Percentiles rank a stretch among this genome's conserved stretches.
Conservation (phyloP, 1,140 invertebrate genomes). For the Teleopsis dalmanni region DNA sequence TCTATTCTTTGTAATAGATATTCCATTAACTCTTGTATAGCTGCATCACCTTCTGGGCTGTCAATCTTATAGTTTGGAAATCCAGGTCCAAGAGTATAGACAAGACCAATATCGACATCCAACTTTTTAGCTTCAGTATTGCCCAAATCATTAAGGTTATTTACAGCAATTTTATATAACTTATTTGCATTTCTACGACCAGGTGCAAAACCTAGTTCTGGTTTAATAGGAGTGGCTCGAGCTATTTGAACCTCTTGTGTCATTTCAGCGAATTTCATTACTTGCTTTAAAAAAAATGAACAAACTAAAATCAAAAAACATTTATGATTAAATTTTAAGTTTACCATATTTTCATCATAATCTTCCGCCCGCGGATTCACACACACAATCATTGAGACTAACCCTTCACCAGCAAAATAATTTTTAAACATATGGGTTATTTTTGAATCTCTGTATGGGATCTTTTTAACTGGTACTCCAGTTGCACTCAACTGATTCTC, state of each 20-base stretch:
- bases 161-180: conserved; percentile 48
- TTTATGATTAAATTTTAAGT: conserved; percentile 39
- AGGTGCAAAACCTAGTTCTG: conserved; percentile 57
- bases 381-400: conserved; percentile 91
- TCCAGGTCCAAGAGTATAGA: conserved; percentile 56
- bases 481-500: conserved; percentile 68
- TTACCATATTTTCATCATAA: conserved; percentile 84
- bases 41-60: conserved; percentile 56
- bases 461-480: conserved; percentile 46
- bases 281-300: conserved; percentile 58
- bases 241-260: conserved; percentile 81
- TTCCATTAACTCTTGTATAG: conserved; percentile 57
- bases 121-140: conserved; percentile 52
- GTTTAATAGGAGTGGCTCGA: conserved; percentile 50
- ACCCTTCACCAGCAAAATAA: conserved; percentile 92
- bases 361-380: conserved; percentile 83
- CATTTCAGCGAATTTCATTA: conserved; percentile 89
- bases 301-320: conserved; percentile 19
- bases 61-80: conserved; percentile 66
- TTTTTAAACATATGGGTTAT: conserved; percentile 77
- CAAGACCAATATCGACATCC: conserved; percentile 57
- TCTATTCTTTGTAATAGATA: conserved; percentile 64
- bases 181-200: conserved; percentile 67
- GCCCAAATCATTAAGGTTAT: conserved; percentile 49
- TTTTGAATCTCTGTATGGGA: conserved; percentile 89